Evolutionary conservation across 2,888 invertebrate genomes (phyloP).

Genomic region (Trileptium ribeirensis): DNA sequence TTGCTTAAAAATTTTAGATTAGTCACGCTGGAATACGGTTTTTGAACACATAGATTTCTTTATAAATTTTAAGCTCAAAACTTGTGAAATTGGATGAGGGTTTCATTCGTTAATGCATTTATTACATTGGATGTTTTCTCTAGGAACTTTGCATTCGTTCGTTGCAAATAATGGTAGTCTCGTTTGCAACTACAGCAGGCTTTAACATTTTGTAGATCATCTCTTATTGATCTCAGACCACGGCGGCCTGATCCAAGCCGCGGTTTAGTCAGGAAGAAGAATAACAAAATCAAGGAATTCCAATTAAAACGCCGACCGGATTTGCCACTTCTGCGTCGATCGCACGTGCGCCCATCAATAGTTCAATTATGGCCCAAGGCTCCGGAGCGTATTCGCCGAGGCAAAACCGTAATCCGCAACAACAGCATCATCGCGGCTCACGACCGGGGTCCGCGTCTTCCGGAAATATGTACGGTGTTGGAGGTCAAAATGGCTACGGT

Average conservation of each 20-base stretch:
- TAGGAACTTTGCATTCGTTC: too few species aligned
- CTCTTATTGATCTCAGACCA: neutral
- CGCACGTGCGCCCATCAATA: neutral
- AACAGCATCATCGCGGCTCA: neutral
- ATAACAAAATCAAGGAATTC: neutral
- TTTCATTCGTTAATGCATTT: too few species aligned
- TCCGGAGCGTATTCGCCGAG: neutral
- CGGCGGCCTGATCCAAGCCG: slow-evolving; percentile 18
- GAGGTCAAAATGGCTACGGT: neutral
- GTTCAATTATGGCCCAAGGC: neutral
- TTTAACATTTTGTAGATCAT: too few species aligned
- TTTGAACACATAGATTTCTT: too few species aligned
- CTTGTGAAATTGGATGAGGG: too few species aligned
- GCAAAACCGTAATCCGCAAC: neutral
- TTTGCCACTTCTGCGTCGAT: neutral
- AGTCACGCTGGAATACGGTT: too few species aligned
- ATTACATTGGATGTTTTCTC: too few species aligned
- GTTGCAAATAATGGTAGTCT: too few species aligned
- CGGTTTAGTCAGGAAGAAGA: neutral
- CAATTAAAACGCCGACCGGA: neutral
- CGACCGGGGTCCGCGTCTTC: neutral
- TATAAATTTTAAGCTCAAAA: too few species aligned
- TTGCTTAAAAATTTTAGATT: too few species aligned
- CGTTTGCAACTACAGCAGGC: too few species aligned
- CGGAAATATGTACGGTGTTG: neutral